Evolutionary conservation across 2,113 vertebrate species (phyloP).

Genomic region (Laticauda colubrina): DNA sequence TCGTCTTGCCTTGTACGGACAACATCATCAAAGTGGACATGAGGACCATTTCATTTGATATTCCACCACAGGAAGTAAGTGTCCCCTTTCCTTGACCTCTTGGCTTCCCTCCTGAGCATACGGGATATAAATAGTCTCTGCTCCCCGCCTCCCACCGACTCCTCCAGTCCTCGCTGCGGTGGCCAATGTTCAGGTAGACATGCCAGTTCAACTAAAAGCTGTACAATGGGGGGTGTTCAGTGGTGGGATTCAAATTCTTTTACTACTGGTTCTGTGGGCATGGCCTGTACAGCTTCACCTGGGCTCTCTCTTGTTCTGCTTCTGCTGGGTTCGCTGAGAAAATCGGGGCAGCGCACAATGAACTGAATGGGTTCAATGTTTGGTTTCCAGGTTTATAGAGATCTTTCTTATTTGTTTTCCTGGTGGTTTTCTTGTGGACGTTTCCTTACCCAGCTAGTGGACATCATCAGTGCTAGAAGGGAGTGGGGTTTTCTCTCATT

Average conservation of each 20-base stretch:
- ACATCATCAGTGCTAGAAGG: too few relatives aligned
- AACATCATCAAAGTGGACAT: slow-evolving; percentile 97
- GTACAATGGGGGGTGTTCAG: too few relatives aligned
- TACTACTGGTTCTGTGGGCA: too few relatives aligned
- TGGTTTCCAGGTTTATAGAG: not conserved
- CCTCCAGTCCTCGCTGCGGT: not conserved
- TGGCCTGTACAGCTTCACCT: too few relatives aligned
- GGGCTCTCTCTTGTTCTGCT: not conserved
- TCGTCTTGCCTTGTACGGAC: slow-evolving; percentile 93
- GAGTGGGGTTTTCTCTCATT: too few relatives aligned
- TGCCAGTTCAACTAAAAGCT: not conserved
- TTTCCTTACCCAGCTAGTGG: not conserved
- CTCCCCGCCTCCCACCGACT: not conserved
- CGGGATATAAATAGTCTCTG: not conserved
- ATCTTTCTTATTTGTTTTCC: not conserved
- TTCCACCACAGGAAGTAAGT: slow-evolving; percentile 93
- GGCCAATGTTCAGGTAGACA: not conserved
- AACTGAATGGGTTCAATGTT: not conserved
- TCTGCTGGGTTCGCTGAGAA: not conserved
- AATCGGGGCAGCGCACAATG: not conserved
- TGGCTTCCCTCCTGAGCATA: not conserved
- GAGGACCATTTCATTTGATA: slow-evolving; percentile 94
- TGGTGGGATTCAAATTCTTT: too few relatives aligned
- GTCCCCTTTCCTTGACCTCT: not conserved
- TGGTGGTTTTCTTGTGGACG: not conserved